A percentile compares a stretch with the other conserved stretches of the same genome.
Conservation (phyloP, 1,140 invertebrate genomes). For the Drosophila pallidifrons region DNA sequence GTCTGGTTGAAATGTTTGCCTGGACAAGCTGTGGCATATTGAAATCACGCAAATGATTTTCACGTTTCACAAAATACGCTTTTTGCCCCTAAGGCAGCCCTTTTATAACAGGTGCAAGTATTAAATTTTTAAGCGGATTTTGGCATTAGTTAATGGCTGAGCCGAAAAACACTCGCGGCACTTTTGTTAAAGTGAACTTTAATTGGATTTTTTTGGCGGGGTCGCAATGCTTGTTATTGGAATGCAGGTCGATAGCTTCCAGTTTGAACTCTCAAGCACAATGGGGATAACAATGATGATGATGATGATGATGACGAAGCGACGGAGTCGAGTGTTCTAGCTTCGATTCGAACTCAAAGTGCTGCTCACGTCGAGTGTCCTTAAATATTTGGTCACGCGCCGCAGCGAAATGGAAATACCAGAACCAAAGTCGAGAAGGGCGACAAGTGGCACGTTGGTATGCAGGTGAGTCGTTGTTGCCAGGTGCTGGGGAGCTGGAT, state of each 20-base stretch:
- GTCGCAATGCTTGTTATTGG: conserved; percentile 16
- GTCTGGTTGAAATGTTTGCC: conserved; percentile 1
- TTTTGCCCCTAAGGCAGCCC: conserved; percentile 13
- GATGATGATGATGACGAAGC: neutral
- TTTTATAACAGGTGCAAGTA: conserved; percentile 63
- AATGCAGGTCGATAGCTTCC: conserved; percentile 59
- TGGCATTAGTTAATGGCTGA: conserved; percentile 75
- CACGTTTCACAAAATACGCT: conserved; percentile 15
- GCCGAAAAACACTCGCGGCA: conserved; percentile 39
- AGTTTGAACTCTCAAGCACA: conserved; percentile 28
- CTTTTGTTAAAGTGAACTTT: conserved; percentile 62
- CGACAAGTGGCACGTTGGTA: conserved; percentile 60
- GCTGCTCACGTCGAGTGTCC: conserved; percentile 71
- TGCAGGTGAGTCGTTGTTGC: conserved; percentile 38
- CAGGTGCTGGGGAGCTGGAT: neutral
- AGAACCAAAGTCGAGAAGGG: conserved; percentile 15
- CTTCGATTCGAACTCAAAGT: conserved; percentile 52
- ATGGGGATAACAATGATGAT: neutral
- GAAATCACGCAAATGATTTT: conserved; percentile 27
- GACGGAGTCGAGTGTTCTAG: conserved; percentile 6
- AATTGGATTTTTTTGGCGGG: conserved; percentile 65
- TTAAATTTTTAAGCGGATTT: conserved; percentile 80
- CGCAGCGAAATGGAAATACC: conserved; percentile 57
- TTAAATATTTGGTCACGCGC: conserved; percentile 81
- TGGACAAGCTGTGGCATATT: conserved; percentile 24